Evolutionary conservation across 2,113 vertebrate genomes (phyloP).

Genomic region (Xenopus tropicalis): DNA sequence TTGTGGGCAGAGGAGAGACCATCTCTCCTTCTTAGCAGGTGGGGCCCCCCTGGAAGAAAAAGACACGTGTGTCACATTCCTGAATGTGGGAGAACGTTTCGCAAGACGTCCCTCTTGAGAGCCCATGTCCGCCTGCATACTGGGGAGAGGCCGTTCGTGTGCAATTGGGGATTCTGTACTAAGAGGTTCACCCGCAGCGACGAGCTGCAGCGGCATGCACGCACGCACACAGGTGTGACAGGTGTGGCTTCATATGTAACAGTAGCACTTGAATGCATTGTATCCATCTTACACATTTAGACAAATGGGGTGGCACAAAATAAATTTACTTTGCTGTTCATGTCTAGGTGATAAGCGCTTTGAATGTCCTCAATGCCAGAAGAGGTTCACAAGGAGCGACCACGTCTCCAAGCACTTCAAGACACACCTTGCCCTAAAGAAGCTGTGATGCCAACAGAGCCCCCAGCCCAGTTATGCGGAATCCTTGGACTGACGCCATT

Average conservation of each 20-base stretch:
- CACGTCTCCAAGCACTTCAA: constrained; percentile 99
- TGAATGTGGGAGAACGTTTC: constrained; percentile 90
- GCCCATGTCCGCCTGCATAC: constrained; percentile 94
- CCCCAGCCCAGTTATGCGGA: background rate
- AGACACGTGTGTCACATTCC: constrained; percentile 95
- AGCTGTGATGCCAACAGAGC: constrained; percentile 73
- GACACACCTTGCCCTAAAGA: constrained; percentile 97
- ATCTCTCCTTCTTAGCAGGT: constrained; percentile 60
- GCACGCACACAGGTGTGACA: constrained; percentile 90
- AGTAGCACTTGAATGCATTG: background rate
- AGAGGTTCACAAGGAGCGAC: constrained; percentile 96
- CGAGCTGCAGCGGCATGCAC: constrained; percentile 89
- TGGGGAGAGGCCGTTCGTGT: constrained; percentile 89
- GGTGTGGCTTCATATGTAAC: background rate
- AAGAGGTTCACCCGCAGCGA: constrained; percentile 94
- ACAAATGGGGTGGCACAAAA: background rate
- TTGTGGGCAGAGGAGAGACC: constrained; percentile 33
- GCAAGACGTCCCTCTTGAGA: constrained; percentile 89
- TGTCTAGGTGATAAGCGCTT: constrained; percentile 92
- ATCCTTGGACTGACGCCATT: constrained; percentile 3
- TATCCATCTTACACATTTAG: background rate
- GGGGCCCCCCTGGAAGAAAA: constrained; percentile 87
- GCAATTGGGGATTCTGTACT: constrained; percentile 94
- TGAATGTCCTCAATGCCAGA: constrained; percentile 95
- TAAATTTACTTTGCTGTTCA: constrained; percentile 44